Evolutionary conservation across 2,797 vertebrate genomes (phyloP), one percentile per base, ranked within the genome.

Genomic region (Syngnathus rostellatus): DNA sequence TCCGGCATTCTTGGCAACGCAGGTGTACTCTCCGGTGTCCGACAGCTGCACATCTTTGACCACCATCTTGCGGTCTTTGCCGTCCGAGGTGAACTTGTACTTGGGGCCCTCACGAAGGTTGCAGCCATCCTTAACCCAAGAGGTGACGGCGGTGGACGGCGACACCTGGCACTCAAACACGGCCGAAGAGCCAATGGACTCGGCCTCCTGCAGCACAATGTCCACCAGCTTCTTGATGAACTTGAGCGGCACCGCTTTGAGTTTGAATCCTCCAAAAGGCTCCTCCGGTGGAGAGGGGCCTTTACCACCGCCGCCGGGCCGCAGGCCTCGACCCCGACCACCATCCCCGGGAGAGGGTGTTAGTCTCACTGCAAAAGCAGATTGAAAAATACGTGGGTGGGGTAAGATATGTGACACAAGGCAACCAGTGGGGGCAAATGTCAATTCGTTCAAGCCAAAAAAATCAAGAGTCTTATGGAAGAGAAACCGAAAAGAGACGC

Each of bases 1-100:
- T 75, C 97, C 97, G 53, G 95, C 97, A 58, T 98, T 90, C 68
- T 91, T 93, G 77, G 91, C 90, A 25, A 99, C 91, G 72, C 97
- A 99, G 51, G 94, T 97, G 79, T 99, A 99, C 72, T 99, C 97
- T 1, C 97, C 97, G 8, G 93, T 93, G 81, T 99, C 97, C 0
- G 96, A 95, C 64, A 99, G 89, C 53, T 99, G 97, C 10, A 99
- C 97, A 51, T 99, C 97, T 87, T 98, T 95, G 77, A 99, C 97
- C 66, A 92, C 84, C 72, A 98, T 77, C 74, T 97, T 99, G 67
- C 97, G 93, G 68, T 99, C 96, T 90, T 98, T 98, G 66, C 97
- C 97, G 63, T 99, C 97, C 62, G 97, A 89, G 0, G 93, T 94
- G 81, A 98, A 98, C 68, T 94, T 97, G 86, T 99, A 90, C 75